These are phyloP conservation scores for Triplophysa tibetana DNA, from an alignment of 2,113 vertebrate species.

Conservation along the genomic window DNA sequence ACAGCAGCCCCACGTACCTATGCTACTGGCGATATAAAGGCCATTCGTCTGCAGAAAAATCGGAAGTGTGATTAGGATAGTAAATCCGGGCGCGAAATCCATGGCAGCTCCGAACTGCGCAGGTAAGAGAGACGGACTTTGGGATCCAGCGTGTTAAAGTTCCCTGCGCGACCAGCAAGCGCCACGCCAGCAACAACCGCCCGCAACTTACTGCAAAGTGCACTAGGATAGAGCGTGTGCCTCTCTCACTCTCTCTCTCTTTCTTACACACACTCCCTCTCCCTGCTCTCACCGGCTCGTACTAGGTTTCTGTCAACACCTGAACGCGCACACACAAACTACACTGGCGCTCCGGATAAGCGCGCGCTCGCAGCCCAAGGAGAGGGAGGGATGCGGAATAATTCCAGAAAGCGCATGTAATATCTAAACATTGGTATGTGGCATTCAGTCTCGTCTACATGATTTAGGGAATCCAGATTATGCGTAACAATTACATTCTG, in stretches of 20 bases:
- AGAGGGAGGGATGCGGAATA: not conserved
- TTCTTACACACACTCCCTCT: conserved; percentile 42
- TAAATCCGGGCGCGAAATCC: conserved; percentile 78
- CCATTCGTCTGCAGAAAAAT: conserved; percentile 79
- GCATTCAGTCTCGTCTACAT: not conserved
- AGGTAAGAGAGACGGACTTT: conserved; percentile 80
- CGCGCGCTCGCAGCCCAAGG: not conserved
- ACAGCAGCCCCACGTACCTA: conserved; percentile 73
- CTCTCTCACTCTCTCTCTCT: conserved; percentile 46
- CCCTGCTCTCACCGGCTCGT: conserved; percentile 18
- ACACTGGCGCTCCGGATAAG: conserved; percentile 12
- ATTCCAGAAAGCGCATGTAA: not conserved
- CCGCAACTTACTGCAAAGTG: conserved; percentile 83
- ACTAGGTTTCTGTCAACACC: conserved; percentile 35
- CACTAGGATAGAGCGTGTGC: conserved; percentile 73
- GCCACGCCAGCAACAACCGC: conserved; percentile 80
- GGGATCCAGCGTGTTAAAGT: conserved; percentile 82
- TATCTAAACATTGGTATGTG: not conserved
- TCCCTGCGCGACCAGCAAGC: conserved; percentile 76
- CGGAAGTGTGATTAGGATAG: conserved; percentile 75
- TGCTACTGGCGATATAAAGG: conserved; percentile 82
- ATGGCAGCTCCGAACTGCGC: conserved; percentile 86
- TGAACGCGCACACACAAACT: conserved; percentile 54
- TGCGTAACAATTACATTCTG: not conserved
- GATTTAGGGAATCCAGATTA: not conserved